These are phyloP conservation scores for Hirtodrosophila histrioides DNA, from an alignment of 2,888 invertebrate genomes.

Conservation along the genomic window DNA sequence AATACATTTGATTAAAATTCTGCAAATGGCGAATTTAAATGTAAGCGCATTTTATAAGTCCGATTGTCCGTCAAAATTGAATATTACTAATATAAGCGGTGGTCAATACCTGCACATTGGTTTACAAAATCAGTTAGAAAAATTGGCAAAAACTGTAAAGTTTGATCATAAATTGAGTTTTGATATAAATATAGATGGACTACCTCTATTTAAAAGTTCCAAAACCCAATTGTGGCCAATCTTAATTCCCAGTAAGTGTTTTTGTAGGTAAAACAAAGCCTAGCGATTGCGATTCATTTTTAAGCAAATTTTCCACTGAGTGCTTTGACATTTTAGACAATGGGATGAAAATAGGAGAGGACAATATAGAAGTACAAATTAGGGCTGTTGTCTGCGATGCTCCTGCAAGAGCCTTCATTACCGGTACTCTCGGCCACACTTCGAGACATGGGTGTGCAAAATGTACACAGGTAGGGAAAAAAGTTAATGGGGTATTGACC, in stretches of 20 bases:
- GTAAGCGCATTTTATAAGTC: too few relatives aligned
- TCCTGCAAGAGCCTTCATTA: slow-evolving; percentile 23
- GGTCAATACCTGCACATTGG: too few relatives aligned
- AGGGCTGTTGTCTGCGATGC: slow-evolving; percentile 14
- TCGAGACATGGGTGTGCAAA: slow-evolving; percentile 1
- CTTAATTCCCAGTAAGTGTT: too few relatives aligned
- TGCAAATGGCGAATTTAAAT: too few relatives aligned
- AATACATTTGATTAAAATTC: too few relatives aligned
- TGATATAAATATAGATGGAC: slow-evolving; percentile 11
- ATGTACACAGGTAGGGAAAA: slow-evolving; percentile 5
- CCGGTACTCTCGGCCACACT: slow-evolving; percentile 7
- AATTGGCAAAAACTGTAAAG: too few relatives aligned
- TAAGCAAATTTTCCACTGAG: background rate
- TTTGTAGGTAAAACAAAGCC: background rate
- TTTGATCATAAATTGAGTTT: too few relatives aligned
- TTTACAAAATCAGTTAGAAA: too few relatives aligned
- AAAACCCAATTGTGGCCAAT: slow-evolving; percentile 23
- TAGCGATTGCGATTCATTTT: background rate
- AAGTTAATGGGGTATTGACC: slow-evolving; percentile 2
- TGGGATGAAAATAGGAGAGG: too few relatives aligned
- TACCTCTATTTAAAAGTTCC: slow-evolving; percentile 16
- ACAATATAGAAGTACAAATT: background rate
- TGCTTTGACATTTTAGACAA: too few relatives aligned
- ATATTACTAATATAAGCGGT: too few relatives aligned
- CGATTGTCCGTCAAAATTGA: too few relatives aligned